Evolutionary conservation across 2,888 invertebrate genomes (phyloP).

Genomic region (Keiferia lycopersicella): DNA sequence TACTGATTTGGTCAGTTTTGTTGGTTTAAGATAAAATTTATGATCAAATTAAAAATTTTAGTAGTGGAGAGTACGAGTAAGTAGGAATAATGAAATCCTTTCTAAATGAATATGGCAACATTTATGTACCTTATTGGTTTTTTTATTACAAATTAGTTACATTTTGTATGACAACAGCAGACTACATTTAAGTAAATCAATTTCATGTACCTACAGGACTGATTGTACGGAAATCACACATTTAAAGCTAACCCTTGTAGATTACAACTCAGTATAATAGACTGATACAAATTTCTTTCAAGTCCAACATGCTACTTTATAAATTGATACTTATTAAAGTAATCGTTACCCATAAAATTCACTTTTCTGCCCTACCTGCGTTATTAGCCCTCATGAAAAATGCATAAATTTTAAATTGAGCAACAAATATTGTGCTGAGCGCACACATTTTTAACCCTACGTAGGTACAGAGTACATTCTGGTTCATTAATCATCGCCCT

Average conservation of each 20-base stretch:
- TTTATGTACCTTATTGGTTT: too few relatives aligned
- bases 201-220: neutral
- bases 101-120: too few relatives aligned
- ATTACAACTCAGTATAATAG: too few relatives aligned
- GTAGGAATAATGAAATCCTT: neutral
- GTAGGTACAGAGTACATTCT: slow-evolving; percentile 36
- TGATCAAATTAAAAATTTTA: neutral
- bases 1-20: neutral
- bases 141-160: too few relatives aligned
- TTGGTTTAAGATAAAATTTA: neutral
- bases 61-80: neutral
- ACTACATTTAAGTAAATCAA: neutral
- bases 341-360: neutral
- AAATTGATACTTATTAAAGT: too few relatives aligned
- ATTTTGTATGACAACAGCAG: too few relatives aligned
- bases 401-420: slow-evolving; percentile 4
- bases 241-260: neutral
- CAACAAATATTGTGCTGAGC: slow-evolving; percentile 6
- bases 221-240: neutral
- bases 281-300: too few relatives aligned
- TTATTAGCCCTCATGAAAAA: neutral
- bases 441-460: slow-evolving; percentile 27
- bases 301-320: too few relatives aligned
- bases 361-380: neutral
- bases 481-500: slow-evolving; percentile 74